Percentiles rank a stretch among this genome's conserved stretches.
phyloP scores from a whole-genome alignment of 2,113 vertebrate species.

The Epinephelus lanceolatus region DNA sequence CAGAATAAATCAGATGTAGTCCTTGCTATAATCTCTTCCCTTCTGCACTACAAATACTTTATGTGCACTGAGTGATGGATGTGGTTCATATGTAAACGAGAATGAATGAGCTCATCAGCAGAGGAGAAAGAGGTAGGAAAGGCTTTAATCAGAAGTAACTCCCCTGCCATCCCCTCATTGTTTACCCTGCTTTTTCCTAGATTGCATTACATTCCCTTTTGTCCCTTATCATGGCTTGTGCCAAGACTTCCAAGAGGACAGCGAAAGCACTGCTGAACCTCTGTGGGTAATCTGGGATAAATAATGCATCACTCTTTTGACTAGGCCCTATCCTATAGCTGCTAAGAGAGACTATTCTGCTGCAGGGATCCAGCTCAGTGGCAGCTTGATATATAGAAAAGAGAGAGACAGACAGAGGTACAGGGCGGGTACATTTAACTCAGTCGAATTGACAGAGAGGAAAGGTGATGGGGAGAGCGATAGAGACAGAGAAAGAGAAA shows the following conservation, averaged over 20 bases:
- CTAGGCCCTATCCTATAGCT: not conserved
- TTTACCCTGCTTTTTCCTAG: constrained; percentile 37
- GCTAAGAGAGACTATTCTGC: not conserved
- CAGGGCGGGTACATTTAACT: constrained; percentile 18
- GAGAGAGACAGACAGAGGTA: constrained; percentile 19
- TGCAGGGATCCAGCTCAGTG: constrained; percentile 16
- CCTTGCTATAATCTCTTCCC: not conserved
- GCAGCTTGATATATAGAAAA: constrained; percentile 22
- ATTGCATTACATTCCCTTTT: constrained; percentile 42
- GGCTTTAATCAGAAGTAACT: constrained; percentile 33
- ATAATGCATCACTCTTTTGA: constrained; percentile 48
- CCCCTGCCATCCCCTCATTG: constrained; percentile 29
- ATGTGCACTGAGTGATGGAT: not conserved
- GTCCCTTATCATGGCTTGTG: constrained; percentile 6
- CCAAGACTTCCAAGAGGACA: constrained; percentile 36
- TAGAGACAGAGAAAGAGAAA: constrained; percentile 5
- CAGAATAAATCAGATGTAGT: not conserved
- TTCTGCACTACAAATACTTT: not conserved
- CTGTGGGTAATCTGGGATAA: constrained; percentile 50
- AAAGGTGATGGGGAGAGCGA: constrained; percentile 13
- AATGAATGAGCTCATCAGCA: constrained; percentile 30
- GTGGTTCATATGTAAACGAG: constrained; percentile 2
- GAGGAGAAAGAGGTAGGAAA: not conserved
- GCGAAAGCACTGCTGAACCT: constrained; percentile 9
- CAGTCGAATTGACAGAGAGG: constrained; percentile 22